Base-by-base conservation (phyloP, 1,140 invertebrate species). In the Anagrus nilaparvatae region DNA sequence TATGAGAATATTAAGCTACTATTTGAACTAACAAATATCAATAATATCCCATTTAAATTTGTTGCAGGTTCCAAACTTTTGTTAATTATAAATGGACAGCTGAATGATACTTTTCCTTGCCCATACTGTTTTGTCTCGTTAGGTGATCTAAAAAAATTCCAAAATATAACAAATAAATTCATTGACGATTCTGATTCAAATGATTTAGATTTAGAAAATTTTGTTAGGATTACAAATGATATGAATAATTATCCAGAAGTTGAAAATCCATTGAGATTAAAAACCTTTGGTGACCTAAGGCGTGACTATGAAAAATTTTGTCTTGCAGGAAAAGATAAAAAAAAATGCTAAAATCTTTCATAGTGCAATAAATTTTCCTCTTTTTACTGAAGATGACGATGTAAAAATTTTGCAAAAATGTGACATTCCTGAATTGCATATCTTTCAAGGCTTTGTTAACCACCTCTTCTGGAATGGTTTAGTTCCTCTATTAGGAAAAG, bases 371-470 rank as follows among this genome's bases (percentile, higher is more conserved):
- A 44, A 44, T 44, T 24, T 24, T 30, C 43, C 43, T 24, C 17
- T 44, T 24, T 36, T 44, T 13, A 18, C 17, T 23, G 43, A 31
- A 44, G 43, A 44, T 3, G 35, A 44, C 28, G 2, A 40, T 40
- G 12, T 39, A 24, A 5, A 31, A 14, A 30, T 46, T 24, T 21
- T 46, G 14, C 18, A 46, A 43, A 49, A 49, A 45, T 49, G 47
- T 29, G 34, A 42, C 10, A n/a, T 41, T 16, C 43, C 47, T 17
- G 43, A 49, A 13, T 33, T 49, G 18, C 47, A 46, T 16, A 24
- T 43, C 37, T 38, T 43, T 25, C 44, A 49, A 37, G 34, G 47
- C 7, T 49, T 49, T 14, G 40, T 46, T 3, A 49, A 49, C 21
- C 39, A 41, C n/a, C 32, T 41, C 16, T 33, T 41, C 27, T 41